These are phyloP conservation scores for Pyrocephalus nanus DNA, from an alignment of 2,797 vertebrate genomes.

Conservation along the genomic window DNA sequence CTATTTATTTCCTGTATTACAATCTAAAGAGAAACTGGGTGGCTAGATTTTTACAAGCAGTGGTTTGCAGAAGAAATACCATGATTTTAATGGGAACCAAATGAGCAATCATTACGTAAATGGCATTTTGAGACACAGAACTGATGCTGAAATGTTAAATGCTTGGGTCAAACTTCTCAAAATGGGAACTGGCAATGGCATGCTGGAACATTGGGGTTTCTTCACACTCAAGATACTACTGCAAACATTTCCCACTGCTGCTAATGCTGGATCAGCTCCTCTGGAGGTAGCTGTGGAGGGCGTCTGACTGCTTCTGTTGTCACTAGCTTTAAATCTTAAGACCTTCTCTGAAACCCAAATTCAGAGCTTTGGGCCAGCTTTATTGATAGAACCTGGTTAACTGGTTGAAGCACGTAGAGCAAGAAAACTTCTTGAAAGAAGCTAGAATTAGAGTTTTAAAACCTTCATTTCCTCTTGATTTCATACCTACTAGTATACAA, in stretches of 20 bases:
- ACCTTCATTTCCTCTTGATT: neutral
- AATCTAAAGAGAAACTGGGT: neutral
- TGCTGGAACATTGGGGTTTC: neutral
- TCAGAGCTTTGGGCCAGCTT: neutral
- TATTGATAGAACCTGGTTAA: neutral
- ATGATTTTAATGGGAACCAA: slow-evolving; percentile 73
- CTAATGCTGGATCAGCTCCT: slow-evolving; percentile 1
- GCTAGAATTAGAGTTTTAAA: neutral
- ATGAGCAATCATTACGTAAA: slow-evolving; percentile 68
- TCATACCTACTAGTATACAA: neutral
- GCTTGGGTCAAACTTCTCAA: slow-evolving; percentile 61
- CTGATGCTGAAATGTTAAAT: slow-evolving; percentile 66
- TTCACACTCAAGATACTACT: neutral
- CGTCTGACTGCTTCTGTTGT: neutral
- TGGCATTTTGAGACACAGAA: slow-evolving; percentile 36
- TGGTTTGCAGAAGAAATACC: slow-evolving; percentile 72
- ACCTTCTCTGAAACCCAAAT: slow-evolving; percentile 9
- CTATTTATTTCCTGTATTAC: neutral
- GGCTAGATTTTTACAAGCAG: slow-evolving; percentile 59
- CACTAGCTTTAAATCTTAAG: neutral
- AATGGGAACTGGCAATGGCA: slow-evolving; percentile 56
- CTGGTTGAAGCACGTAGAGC: neutral
- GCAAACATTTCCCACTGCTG: neutral
- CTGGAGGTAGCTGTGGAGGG: neutral
- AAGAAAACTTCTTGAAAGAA: neutral